Base-by-base conservation (phyloP, 2,797 vertebrate species). In the Tenualosa thibaudeaui region DNA sequence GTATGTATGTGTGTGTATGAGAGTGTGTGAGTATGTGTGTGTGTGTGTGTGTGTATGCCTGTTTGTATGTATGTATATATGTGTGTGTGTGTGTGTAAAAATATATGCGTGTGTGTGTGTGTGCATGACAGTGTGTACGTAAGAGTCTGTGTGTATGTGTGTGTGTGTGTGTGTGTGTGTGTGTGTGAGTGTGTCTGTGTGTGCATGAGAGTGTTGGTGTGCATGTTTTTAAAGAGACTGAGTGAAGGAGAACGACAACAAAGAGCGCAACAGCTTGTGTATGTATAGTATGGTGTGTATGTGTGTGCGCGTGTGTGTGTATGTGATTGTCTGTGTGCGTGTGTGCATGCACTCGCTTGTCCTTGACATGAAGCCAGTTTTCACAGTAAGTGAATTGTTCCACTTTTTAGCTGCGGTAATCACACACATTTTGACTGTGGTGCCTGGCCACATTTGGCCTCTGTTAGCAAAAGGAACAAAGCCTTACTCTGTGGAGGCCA, bases 161-260 rank as follows among this genome's bases (percentile, higher is more conserved):
- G 60, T 65, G 60, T 65, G 60, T 65, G 60, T 65, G 60, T 65
- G 60, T 65, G 60, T 65, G 62, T 68, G 62, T 68, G 62, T 68
- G 24, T 68, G 62, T 37, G 10, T 68, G 62, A 31, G 62, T 68
- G 24, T 24, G 22, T 68, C 3, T 31, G 62, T 31, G 62, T 31
- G 65, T 13, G 12, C 9, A 1, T 12, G 26, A 9, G 26, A 9
- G 62, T 2, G n/a, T 7, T 68, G 62, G n/a, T 5, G 68, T 17
- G n/a, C 9, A 26, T 24, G 22, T 62, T 19, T 51, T 9, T 2
- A 60, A 22, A 60, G 5, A 19, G 5, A 56, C 13, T 17, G 54
- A 56, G 56, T n/a, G 56, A 60, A 5, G 19, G 56, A n/a, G 22
- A 60, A 22, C 4, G 56, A 24, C 0, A 22, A 60, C 5, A 60